Conservation (phyloP, 2,888 invertebrate genomes). For the Napeogenes sylphis region DNA sequence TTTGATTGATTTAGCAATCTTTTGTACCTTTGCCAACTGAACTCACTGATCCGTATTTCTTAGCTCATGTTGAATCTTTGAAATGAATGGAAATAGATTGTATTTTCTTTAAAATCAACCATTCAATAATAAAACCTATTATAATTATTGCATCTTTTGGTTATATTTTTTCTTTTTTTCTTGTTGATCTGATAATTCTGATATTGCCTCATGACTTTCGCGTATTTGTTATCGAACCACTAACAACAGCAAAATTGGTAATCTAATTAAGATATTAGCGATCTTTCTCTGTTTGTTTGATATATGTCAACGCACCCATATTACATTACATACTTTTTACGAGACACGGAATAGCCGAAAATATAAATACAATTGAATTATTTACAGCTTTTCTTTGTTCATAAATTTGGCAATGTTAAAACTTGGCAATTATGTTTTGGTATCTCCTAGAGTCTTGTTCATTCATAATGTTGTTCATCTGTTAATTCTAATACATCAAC, state of each 20-base stretch:
- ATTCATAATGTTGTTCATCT: conserved; percentile 1
- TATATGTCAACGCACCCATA: background rate
- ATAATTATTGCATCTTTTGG: too few relatives aligned
- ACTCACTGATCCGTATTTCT: background rate
- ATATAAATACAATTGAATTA: background rate
- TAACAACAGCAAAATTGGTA: too few relatives aligned
- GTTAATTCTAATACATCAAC: too few relatives aligned
- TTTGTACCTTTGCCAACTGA: conserved; percentile 18
- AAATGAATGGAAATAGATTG: too few relatives aligned
- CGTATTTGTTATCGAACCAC: too few relatives aligned
- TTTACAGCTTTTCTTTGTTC: background rate
- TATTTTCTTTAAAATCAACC: too few relatives aligned
- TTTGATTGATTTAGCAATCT: conserved; percentile 18
- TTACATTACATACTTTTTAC: background rate
- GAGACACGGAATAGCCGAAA: background rate
- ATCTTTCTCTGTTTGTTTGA: background rate
- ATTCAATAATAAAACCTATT: too few relatives aligned
- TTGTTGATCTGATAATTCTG: too few relatives aligned
- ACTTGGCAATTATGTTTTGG: background rate
- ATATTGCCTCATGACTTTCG: too few relatives aligned
- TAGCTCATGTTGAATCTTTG: too few relatives aligned
- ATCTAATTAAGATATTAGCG: too few relatives aligned
- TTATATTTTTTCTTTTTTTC: too few relatives aligned
- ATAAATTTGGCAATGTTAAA: background rate
- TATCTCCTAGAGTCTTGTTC: background rate